Conservation (phyloP, 2,888 invertebrate species). For the Melanostoma scalare region DNA sequence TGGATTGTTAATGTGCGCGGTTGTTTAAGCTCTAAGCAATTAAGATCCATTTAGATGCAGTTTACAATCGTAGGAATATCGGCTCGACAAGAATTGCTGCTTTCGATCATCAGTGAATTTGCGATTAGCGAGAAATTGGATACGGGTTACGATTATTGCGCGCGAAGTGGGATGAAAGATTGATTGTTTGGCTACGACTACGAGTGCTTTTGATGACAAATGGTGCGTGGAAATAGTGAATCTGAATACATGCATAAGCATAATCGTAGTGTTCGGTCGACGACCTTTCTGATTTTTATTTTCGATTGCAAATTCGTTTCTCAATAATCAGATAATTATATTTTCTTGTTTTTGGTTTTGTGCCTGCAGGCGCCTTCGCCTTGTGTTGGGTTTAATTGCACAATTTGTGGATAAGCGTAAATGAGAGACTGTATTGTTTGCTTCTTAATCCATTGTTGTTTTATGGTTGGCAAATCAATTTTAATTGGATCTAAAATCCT, state of each 20-base stretch:
- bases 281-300: conserved; percentile 20
- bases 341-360: background rate
- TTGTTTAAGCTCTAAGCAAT: background rate
- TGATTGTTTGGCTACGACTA: conserved; percentile 25
- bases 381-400: conserved; percentile 9
- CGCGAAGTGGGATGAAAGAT: conserved; percentile 18
- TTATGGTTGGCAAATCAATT: conserved; percentile 9
- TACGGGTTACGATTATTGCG: conserved; percentile 36
- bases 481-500: conserved; percentile 20
- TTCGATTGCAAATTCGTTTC: conserved; percentile 10
- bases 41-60: conserved; percentile 16
- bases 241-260: too few species aligned
- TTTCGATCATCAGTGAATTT: conserved; percentile 55
- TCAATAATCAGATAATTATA: conserved; percentile 5
- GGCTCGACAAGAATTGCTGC: conserved; percentile 14
- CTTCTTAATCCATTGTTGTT: background rate
- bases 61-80: background rate
- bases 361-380: background rate
- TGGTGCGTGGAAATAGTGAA: conserved; percentile 26
- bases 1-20: conserved; percentile 13
- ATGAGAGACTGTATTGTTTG: background rate
- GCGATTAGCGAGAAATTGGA: conserved; percentile 67
- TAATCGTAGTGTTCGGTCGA: background rate
- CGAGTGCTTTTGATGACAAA: conserved; percentile 5
- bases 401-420: background rate